Conservation (phyloP, 2,797 vertebrate genomes). For the Octomys mimax region DNA sequence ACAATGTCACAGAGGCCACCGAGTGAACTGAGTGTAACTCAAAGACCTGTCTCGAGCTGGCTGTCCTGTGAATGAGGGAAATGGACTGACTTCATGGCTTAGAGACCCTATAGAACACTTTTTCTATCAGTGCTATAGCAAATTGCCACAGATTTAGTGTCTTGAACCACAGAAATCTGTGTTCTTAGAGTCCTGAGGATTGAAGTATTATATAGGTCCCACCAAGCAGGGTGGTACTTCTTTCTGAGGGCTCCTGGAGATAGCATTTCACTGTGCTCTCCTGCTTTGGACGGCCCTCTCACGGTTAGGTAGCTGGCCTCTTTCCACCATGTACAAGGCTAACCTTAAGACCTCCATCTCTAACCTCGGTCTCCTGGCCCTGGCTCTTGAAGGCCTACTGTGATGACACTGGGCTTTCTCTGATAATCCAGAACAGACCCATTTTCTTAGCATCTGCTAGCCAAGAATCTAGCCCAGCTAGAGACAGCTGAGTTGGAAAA, state of each 20-base stretch:
- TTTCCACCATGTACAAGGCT: background rate
- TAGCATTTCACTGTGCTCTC: background rate
- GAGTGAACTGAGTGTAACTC: background rate
- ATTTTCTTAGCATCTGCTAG: background rate
- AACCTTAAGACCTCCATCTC: background rate
- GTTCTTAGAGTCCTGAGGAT: background rate
- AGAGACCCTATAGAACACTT: background rate
- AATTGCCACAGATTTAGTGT: background rate
- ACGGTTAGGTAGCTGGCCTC: too few species aligned
- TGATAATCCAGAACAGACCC: background rate
- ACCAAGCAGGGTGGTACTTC: fast-evolving
- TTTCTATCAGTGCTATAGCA: background rate
- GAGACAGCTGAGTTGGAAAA: background rate
- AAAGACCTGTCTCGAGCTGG: background rate
- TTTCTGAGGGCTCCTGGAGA: background rate
- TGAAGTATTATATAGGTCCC: background rate
- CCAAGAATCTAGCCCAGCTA: background rate
- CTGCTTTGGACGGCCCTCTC: background rate
- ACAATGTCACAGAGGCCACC: background rate
- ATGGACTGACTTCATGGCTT: background rate
- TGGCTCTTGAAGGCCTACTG: background rate
- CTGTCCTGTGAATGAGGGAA: background rate
- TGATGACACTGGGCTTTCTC: background rate
- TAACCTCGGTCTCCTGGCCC: background rate
- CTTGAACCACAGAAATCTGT: background rate